phyloP scores from a whole-genome alignment of 2,888 invertebrate species.

The Lepidonotus clava region DNA sequence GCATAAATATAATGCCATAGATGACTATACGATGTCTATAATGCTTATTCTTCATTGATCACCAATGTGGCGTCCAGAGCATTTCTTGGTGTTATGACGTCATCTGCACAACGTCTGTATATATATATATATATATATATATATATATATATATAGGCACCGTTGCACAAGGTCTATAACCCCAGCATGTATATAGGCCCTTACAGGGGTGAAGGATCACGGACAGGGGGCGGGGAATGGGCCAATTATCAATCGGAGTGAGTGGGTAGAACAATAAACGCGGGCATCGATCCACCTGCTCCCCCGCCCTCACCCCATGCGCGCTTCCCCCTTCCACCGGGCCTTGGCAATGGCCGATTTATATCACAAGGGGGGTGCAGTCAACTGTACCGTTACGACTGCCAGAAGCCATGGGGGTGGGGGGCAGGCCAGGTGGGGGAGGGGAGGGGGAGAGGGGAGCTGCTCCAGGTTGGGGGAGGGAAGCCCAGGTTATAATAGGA shows the following conservation, averaged over 20 bases:
- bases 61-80: too few relatives aligned
- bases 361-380: background rate
- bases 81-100: too few relatives aligned
- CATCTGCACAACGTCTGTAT: too few relatives aligned
- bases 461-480: background rate
- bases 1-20: too few relatives aligned
- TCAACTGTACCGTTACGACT: background rate
- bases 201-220: too few relatives aligned
- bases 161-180: background rate
- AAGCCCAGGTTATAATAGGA: too few relatives aligned
- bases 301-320: background rate
- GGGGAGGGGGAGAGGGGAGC: background rate
- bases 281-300: background rate
- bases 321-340: background rate
- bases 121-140: too few relatives aligned
- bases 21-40: too few relatives aligned
- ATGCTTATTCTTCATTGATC: too few relatives aligned
- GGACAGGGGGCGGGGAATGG: too few relatives aligned
- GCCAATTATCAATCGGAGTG: background rate
- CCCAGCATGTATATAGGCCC: background rate
- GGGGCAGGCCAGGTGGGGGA: background rate
- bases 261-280: constrained; percentile 14
- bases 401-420: background rate
- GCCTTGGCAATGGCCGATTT: background rate
- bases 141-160: too few relatives aligned